phyloP scores from a whole-genome alignment of 2,888 invertebrate genomes.

The Amblyjoppa proteus region DNA sequence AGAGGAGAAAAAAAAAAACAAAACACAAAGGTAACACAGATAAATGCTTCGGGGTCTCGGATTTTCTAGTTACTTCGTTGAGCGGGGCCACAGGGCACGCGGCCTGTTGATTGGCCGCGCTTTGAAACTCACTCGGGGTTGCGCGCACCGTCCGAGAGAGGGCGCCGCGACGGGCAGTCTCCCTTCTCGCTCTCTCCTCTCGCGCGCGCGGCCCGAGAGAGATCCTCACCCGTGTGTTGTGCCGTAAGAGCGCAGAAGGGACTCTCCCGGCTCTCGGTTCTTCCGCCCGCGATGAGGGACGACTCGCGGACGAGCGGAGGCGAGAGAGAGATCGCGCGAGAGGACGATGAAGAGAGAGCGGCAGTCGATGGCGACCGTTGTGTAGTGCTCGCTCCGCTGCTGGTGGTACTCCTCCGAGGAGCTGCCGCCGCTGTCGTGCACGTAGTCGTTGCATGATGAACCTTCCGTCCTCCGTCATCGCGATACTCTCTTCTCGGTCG shows the following conservation, averaged over 20 bases:
- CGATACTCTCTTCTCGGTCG: neutral
- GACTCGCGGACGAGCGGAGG: slow-evolving; percentile 38
- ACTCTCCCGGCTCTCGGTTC: slow-evolving; percentile 66
- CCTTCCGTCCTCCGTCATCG: slow-evolving; percentile 20
- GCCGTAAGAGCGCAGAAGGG: slow-evolving; percentile 69
- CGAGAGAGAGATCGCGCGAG: slow-evolving; percentile 20
- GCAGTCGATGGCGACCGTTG: slow-evolving; percentile 62
- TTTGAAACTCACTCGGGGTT: slow-evolving; percentile 71
- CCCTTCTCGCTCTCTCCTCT: slow-evolving; percentile 37
- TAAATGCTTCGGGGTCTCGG: slow-evolving; percentile 30
- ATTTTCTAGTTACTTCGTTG: slow-evolving; percentile 58
- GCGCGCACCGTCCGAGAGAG: slow-evolving; percentile 64
- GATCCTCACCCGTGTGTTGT: slow-evolving; percentile 45
- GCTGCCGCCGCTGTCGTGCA: slow-evolving; percentile 36
- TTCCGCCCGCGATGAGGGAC: slow-evolving; percentile 56
- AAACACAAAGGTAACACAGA: neutral
- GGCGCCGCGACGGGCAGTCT: slow-evolving; percentile 48
- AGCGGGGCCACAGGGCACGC: slow-evolving; percentile 74
- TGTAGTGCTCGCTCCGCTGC: slow-evolving; percentile 52
- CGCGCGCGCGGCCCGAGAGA: slow-evolving; percentile 10
- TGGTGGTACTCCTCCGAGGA: slow-evolving; percentile 50
- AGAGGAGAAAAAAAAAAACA: neutral
- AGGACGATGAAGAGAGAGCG: slow-evolving; percentile 39
- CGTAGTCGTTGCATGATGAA: slow-evolving; percentile 41
- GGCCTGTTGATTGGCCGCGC: slow-evolving; percentile 77